These are phyloP conservation scores for Hemicrepidius hirtus DNA, from an alignment of 2,888 invertebrate species.

Conservation along the genomic window DNA sequence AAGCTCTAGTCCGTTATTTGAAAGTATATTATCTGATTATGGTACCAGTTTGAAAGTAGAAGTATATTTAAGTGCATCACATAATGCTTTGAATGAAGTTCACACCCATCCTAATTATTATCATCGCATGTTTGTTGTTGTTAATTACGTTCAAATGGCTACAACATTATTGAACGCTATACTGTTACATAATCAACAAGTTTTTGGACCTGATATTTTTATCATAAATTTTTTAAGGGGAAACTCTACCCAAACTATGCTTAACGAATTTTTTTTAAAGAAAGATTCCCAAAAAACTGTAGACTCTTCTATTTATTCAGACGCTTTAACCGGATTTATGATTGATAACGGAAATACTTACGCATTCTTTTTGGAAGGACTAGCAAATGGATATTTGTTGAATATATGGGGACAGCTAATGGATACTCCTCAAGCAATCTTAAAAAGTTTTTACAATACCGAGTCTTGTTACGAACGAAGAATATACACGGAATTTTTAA, in stretches of 20 bases:
- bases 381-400: constrained; percentile 40
- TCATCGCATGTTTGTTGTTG: constrained; percentile 56
- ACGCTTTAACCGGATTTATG: constrained; percentile 57
- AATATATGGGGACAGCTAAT: constrained; percentile 50
- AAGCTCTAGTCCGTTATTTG: constrained; percentile 53
- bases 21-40: constrained; percentile 49
- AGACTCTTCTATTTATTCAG: not conserved
- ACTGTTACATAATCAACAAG: constrained; percentile 54
- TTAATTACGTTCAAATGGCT: constrained; percentile 54
- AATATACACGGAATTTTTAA: constrained; percentile 61
- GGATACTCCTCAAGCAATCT: constrained; percentile 37
- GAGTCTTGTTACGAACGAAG: constrained; percentile 64
- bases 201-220: constrained; percentile 48
- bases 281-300: not conserved
- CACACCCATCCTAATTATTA: constrained; percentile 35
- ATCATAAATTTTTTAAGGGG: constrained; percentile 51
- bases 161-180: constrained; percentile 53
- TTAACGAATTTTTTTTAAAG: not conserved
- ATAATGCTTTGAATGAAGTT: constrained; percentile 33
- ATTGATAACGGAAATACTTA: constrained; percentile 53
- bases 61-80: constrained; percentile 52
- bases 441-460: constrained; percentile 64
- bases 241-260: not conserved
- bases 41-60: constrained; percentile 58
- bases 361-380: constrained; percentile 57